phyloP scores from a whole-genome alignment of 2,797 vertebrate species.

The Enteromius mattozi region DNA sequence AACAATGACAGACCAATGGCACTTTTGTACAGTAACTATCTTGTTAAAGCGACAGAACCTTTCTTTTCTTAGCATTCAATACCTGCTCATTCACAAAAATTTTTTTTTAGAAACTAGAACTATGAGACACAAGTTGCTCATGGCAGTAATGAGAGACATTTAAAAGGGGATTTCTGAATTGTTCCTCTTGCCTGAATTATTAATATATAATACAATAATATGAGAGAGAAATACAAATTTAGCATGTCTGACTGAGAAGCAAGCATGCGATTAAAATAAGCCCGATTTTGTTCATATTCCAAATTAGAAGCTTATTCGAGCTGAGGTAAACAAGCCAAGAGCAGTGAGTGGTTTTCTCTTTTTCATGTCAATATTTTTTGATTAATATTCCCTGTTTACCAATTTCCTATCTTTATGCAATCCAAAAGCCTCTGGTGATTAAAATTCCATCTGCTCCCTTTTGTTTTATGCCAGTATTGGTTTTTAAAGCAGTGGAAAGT shows the following conservation, averaged over 20 bases:
- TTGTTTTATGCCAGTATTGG: not conserved
- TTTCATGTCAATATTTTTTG: conserved; percentile 2
- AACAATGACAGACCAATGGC: not conserved
- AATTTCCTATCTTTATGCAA: not conserved
- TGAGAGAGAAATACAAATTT: not conserved
- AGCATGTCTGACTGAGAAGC: not conserved
- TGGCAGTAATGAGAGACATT: not conserved
- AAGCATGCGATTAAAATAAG: not conserved
- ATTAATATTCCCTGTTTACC: not conserved
- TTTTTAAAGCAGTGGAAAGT: not conserved
- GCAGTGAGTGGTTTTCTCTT: not conserved
- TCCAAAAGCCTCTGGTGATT: not conserved
- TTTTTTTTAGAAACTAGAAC: not conserved
- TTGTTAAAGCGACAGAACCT: not conserved
- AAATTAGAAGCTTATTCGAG: not conserved
- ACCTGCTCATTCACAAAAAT: not conserved
- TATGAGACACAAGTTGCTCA: not conserved
- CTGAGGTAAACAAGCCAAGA: not conserved
- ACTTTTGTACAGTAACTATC: not conserved
- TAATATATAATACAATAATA: not conserved
- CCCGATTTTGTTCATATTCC: not conserved
- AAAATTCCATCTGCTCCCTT: not conserved
- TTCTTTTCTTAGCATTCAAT: not conserved
- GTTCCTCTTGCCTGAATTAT: not conserved
- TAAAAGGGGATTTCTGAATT: not conserved